These are phyloP conservation scores for Hyla sarda DNA, from an alignment of 2,113 vertebrate species.

Conservation along the genomic window DNA sequence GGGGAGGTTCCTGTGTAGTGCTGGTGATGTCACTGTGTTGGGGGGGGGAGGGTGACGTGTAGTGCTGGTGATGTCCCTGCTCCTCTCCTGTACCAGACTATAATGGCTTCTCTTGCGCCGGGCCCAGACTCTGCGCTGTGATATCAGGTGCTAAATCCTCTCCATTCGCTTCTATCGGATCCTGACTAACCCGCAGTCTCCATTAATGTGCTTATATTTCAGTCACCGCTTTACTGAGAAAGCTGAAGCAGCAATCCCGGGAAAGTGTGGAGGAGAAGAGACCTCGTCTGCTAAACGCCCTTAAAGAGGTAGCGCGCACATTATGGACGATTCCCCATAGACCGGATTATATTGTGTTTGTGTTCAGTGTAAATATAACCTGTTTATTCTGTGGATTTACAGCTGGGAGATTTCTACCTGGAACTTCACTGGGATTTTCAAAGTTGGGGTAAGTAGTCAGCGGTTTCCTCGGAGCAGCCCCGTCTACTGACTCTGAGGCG, in stretches of 20 bases:
- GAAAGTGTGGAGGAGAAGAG: slow-evolving; percentile 98
- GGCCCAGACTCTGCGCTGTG: no score
- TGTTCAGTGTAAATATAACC: background rate
- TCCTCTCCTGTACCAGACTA: no score
- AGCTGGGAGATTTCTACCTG: slow-evolving; percentile 99
- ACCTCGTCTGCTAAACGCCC: slow-evolving; percentile 94
- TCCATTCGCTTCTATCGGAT: background rate
- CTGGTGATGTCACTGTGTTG: no score
- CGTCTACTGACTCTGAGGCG: no score
- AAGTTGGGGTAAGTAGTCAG: slow-evolving; percentile 93
- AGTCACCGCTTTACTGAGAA: slow-evolving; percentile 97
- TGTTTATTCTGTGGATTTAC: slow-evolving; percentile 65
- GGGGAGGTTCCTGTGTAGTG: no score
- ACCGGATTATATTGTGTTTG: no score
- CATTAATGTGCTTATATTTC: slow-evolving; percentile 4
- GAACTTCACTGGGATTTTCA: slow-evolving; percentile 99
- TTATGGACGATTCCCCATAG: background rate
- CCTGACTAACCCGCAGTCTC: background rate
- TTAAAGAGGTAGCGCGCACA: slow-evolving; percentile 86
- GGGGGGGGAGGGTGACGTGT: no score
- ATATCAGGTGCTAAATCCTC: background rate
- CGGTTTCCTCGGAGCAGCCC: background rate
- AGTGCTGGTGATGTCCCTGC: no score
- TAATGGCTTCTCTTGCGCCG: no score
- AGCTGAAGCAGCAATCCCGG: slow-evolving; percentile 97